Conservation (phyloP, 2,113 vertebrate species). For the Amphiprion ocellaris region DNA sequence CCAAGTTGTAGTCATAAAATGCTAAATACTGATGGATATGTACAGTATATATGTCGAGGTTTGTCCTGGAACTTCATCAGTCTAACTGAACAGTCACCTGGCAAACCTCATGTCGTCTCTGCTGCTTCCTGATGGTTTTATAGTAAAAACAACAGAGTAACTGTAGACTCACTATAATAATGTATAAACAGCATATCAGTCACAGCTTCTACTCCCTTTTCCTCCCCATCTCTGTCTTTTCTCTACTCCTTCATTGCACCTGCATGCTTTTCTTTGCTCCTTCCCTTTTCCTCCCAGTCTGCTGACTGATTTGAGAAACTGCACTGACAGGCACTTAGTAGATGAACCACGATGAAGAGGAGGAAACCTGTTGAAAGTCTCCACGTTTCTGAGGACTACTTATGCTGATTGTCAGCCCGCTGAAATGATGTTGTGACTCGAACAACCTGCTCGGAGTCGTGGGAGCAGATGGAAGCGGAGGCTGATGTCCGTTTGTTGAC, state of each 20-base stretch:
- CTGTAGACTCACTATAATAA: neutral
- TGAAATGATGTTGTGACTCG: constrained; percentile 25
- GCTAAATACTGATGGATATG: no score
- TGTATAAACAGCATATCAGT: constrained; percentile 3
- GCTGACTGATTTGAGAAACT: constrained; percentile 53
- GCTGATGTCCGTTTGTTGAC: constrained; percentile 69
- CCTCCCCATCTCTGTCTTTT: neutral
- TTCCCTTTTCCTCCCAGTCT: constrained; percentile 29
- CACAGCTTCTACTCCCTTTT: constrained; percentile 4
- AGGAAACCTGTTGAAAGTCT: constrained; percentile 49
- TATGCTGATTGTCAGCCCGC: constrained; percentile 2
- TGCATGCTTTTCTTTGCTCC: constrained; percentile 46
- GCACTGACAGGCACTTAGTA: constrained; percentile 48
- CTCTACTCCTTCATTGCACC: constrained; percentile 27
- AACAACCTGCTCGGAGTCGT: neutral
- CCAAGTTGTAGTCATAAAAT: no score
- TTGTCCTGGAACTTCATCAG: neutral
- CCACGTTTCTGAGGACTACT: constrained; percentile 15
- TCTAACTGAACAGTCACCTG: neutral
- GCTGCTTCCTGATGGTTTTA: neutral
- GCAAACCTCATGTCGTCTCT: neutral
- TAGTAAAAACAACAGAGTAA: neutral
- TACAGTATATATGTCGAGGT: no score
- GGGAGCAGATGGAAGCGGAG: neutral
- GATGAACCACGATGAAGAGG: constrained; percentile 31